Evolutionary conservation across 2,113 vertebrate genomes (phyloP), one percentile per base, ranked within the genome.

Genomic region (Arizona elegans): DNA sequence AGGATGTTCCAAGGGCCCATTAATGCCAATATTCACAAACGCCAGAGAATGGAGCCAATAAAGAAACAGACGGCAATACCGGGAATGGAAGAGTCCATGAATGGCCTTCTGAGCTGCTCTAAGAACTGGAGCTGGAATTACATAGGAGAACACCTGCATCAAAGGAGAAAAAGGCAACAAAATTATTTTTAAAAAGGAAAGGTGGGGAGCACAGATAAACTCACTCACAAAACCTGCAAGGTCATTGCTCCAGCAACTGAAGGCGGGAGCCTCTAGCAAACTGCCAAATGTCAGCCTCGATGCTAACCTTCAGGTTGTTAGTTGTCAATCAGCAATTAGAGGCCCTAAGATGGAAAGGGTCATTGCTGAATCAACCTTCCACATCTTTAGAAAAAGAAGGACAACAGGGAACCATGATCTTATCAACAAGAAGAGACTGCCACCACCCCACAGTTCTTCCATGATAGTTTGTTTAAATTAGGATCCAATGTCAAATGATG

Each of bases 51-150:
- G 93, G 6, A 9, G 38, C 90, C 0, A 2, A 12, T 54, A 93
- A 53, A 87, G 86, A 59, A 8, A 3, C 58, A 50, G 26, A 24
- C 91, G 43, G 43, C 70, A 88, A 6, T 98, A 99, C 99, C 99
- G 98, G 54, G 98, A 98, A 90, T 99, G 98, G 93, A 99, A 98
- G 91, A 99, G 95, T 92, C 96, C 97, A 97, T 98, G 98, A 58
- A 98, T 55, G 0, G 59, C 90, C 93, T 90, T 87, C 3, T 97
- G 97, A 19, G 92, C 94, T 88, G 96, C 91, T 15, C 65, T 97
- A 81, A 98, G 98, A n/a, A 99, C 95, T 96, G 97, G 97, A 58
- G 91, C 91, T 90, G 99, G 99, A 86, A 98, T 97, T 90, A 98
- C 24, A 6, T 92, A 94, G 8, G 97, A 96, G 90, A 98, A 1